Conservation (phyloP, 2,888 invertebrate species). For the Lysandra bellargus region DNA sequence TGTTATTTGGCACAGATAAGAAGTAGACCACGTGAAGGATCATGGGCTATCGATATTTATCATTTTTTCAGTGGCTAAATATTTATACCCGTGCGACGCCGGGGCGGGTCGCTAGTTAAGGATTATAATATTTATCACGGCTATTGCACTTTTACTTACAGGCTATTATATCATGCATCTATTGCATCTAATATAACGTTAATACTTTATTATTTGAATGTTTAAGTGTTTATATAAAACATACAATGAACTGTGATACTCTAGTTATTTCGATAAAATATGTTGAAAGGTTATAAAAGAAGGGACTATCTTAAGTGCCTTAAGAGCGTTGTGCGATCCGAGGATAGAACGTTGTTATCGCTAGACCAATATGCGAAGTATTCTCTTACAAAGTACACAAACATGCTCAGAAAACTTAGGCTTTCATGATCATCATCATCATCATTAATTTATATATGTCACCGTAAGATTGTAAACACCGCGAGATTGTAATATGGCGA, state of each 20-base stretch:
- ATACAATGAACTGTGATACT: not conserved
- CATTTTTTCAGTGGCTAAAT: no score
- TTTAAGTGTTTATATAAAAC: not conserved
- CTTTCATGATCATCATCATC: not conserved
- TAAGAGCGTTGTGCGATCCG: not conserved
- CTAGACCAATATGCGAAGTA: constrained; percentile 5
- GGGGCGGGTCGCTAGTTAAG: no score
- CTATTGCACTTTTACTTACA: no score
- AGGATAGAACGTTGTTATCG: constrained; percentile 2
- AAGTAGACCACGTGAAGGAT: no score
- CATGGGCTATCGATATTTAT: no score
- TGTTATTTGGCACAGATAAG: no score
- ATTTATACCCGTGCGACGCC: no score
- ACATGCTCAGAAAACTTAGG: not conserved
- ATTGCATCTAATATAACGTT: not conserved
- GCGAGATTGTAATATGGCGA: no score
- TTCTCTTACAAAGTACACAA: not conserved
- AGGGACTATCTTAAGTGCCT: constrained; percentile 24
- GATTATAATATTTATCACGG: no score
- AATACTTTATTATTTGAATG: not conserved
- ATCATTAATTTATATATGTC: not conserved
- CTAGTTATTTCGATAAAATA: not conserved
- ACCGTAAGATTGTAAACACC: no score
- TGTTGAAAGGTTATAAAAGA: constrained; percentile 18
- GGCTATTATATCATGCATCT: no score